A percentile compares a stretch with the other conserved stretches of the same genome.
phyloP scores from a whole-genome alignment of 2,113 vertebrate genomes.

The Anolis sagrei region DNA sequence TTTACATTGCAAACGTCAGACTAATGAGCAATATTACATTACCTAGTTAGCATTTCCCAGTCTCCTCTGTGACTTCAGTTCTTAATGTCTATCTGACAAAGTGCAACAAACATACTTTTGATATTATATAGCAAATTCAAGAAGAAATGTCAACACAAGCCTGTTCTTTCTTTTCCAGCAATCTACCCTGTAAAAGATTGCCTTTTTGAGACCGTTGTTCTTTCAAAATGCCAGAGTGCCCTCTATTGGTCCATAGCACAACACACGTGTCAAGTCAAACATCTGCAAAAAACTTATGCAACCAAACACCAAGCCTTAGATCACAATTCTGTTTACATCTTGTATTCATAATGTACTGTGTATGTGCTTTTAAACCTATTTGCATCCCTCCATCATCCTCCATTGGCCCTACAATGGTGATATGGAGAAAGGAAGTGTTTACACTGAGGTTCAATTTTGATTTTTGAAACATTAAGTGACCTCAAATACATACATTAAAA shows the following conservation, averaged over 20 bases:
- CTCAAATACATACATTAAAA: too few species aligned
- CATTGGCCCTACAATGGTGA: background rate
- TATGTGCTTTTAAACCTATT: conserved; percentile 21
- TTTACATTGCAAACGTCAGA: background rate
- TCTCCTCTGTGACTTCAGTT: background rate
- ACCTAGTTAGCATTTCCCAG: conserved; percentile 10
- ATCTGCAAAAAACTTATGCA: accelerated
- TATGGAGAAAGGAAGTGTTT: accelerated
- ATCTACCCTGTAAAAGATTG: background rate
- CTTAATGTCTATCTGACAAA: conserved; percentile 14
- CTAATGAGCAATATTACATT: background rate
- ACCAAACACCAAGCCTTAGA: background rate
- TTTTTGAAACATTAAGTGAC: background rate
- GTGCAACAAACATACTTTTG: background rate
- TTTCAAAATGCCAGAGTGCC: conserved; percentile 61
- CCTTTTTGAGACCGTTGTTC: background rate
- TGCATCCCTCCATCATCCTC: background rate
- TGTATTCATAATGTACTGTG: background rate
- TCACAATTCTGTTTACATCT: background rate
- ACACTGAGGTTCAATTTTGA: background rate
- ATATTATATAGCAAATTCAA: background rate
- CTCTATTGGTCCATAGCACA: conserved; percentile 61
- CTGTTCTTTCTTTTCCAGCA: accelerated
- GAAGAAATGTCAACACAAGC: background rate
- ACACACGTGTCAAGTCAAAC: background rate